A percentile compares a stretch with the other conserved stretches of the same genome.
These are phyloP conservation scores for Crossocerus cetratus DNA, from an alignment of 2,888 invertebrate species.

Conservation along the genomic window DNA sequence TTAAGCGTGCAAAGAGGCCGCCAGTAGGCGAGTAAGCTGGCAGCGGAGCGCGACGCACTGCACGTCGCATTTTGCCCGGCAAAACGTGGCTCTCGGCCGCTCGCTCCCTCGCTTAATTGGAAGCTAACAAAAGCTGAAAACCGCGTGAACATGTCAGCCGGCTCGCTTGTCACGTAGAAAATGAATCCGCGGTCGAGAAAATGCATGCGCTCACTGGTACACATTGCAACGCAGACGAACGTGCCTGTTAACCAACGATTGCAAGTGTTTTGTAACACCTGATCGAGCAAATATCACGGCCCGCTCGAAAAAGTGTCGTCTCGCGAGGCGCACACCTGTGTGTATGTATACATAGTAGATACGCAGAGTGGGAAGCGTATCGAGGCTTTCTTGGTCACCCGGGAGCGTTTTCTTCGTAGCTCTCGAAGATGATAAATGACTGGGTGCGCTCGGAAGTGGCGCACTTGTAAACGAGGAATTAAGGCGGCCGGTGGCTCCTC, in stretches of 20 bases:
- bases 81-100: slow-evolving; percentile 15
- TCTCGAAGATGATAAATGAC: not conserved
- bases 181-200: slow-evolving; percentile 15
- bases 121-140: slow-evolving; percentile 21
- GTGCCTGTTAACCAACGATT: no score
- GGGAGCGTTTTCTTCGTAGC: not conserved
- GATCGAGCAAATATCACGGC: not conserved
- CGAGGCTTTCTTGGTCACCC: not conserved
- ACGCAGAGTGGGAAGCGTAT: not conserved
- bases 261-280: no score
- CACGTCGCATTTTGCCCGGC: slow-evolving; percentile 27
- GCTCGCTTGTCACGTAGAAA: slow-evolving; percentile 4
- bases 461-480: not conserved
- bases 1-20: not conserved
- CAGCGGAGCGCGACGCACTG: not conserved
- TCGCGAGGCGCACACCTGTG: not conserved
- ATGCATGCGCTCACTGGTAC: not conserved
- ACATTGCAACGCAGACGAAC: no score
- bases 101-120: slow-evolving; percentile 41
- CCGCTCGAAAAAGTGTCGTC: not conserved
- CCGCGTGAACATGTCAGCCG: slow-evolving; percentile 5
- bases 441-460: not conserved
- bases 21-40: not conserved
- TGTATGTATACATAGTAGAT: not conserved
- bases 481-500: not conserved